Conservation (phyloP, 2,797 vertebrate genomes). For the Phylloscopus collybita region DNA sequence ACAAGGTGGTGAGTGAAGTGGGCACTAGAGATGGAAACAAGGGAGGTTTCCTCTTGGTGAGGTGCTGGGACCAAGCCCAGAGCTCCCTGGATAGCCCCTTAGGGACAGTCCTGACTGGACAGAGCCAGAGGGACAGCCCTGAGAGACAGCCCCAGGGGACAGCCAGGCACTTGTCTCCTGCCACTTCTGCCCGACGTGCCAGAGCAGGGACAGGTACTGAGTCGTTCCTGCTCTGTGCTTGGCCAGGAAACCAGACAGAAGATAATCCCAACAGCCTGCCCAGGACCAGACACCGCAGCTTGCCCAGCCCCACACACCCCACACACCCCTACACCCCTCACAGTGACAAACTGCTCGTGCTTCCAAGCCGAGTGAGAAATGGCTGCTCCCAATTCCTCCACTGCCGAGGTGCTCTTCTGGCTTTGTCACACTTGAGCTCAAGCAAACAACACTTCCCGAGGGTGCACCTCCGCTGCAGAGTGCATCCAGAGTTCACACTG, state of each 20-base stretch:
- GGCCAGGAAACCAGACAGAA: not conserved
- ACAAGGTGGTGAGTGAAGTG: not conserved
- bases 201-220: not conserved
- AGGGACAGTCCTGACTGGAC: not conserved
- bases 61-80: not conserved
- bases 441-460: not conserved
- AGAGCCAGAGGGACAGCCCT: not conserved
- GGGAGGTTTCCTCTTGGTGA: not conserved
- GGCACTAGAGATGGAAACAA: not conserved
- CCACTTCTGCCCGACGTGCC: not conserved
- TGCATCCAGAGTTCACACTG: not conserved
- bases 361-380: rapidly evolving
- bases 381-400: rapidly evolving
- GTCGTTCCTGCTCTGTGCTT: rapidly evolving
- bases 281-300: rapidly evolving
- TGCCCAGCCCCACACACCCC: not conserved
- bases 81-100: not conserved
- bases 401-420: rapidly evolving
- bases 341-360: rapidly evolving
- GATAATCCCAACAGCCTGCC: not conserved
- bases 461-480: not conserved
- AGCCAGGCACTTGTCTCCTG: not conserved
- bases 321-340: not conserved
- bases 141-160: not conserved
- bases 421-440: not conserved